Percentiles rank a stretch among this genome's conserved stretches.
Evolutionary conservation across 2,113 vertebrate species (phyloP).

Genomic region (Nycticebus coucang): DNA sequence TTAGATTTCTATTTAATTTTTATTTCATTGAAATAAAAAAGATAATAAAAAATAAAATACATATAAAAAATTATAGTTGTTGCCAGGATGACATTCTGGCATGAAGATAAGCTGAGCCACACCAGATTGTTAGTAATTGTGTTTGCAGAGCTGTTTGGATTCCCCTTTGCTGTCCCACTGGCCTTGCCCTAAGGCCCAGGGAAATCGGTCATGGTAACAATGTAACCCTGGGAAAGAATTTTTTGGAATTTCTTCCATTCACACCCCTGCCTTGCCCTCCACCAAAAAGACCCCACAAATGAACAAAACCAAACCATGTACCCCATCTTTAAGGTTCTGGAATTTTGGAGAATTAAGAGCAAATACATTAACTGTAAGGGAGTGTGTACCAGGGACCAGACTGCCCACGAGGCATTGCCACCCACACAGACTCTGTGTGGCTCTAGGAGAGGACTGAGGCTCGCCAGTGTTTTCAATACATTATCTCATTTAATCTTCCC

Average conservation of each 20-base stretch:
- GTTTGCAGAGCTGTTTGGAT: neutral
- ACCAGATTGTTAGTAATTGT: neutral
- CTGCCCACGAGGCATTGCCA: no score
- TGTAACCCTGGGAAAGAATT: neutral
- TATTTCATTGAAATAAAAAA: no score
- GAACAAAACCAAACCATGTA: neutral
- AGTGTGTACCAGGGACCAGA: neutral
- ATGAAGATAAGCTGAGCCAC: neutral
- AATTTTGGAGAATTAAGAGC: neutral
- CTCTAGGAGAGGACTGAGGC: neutral
- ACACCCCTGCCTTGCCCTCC: neutral
- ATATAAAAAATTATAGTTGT: neutral
- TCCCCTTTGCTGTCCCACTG: neutral
- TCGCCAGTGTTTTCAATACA: neutral
- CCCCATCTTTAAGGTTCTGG: neutral
- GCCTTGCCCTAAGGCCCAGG: neutral
- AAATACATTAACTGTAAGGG: neutral
- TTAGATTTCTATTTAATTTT: no score
- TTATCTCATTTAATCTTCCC: neutral
- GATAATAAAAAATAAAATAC: no score
- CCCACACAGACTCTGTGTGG: fast-evolving
- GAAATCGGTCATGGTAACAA: no score
- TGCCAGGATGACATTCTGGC: neutral
- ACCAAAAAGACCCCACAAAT: neutral
- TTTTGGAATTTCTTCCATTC: neutral